A percentile compares a stretch with the other conserved stretches of the same genome.
phyloP scores from a whole-genome alignment of 2,888 invertebrate genomes.

The Anagyrus pseudococci region DNA sequence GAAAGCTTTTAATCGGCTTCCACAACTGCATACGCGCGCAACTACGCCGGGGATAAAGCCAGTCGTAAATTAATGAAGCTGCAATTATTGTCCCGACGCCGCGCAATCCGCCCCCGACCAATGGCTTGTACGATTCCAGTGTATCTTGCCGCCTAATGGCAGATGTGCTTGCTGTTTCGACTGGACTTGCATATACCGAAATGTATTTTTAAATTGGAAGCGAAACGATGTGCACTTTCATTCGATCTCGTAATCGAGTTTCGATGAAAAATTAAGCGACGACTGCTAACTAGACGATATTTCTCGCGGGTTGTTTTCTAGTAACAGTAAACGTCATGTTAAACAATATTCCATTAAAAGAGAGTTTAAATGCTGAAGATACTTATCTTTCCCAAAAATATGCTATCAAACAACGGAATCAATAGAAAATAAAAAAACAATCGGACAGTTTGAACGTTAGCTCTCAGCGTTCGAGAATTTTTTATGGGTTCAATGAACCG shows the following conservation, averaged over 20 bases:
- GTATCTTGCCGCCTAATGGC: neutral
- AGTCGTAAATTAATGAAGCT: conserved; percentile 25
- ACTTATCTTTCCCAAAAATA: too few species aligned
- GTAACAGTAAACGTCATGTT: too few species aligned
- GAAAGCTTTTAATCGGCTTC: conserved; percentile 8
- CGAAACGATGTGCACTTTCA: neutral
- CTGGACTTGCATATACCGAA: neutral
- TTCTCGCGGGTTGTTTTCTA: too few species aligned
- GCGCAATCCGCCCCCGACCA: neutral
- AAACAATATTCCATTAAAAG: too few species aligned
- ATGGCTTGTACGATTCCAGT: neutral
- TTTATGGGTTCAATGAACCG: too few species aligned
- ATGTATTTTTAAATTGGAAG: neutral
- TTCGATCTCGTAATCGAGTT: neutral
- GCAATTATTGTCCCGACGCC: conserved; percentile 11
- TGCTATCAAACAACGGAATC: too few species aligned
- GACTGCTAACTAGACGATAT: too few species aligned
- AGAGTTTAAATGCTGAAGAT: too few species aligned
- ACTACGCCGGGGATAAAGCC: conserved; percentile 12
- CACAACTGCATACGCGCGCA: too few species aligned
- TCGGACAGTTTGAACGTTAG: too few species aligned
- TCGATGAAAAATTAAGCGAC: neutral
- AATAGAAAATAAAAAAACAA: too few species aligned
- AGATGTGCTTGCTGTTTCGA: neutral
- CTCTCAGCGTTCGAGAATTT: too few species aligned